A percentile compares a stretch with the other conserved stretches of the same genome.
phyloP scores from a whole-genome alignment of 2,888 invertebrate genomes.

The Frankliniella fusca region DNA sequence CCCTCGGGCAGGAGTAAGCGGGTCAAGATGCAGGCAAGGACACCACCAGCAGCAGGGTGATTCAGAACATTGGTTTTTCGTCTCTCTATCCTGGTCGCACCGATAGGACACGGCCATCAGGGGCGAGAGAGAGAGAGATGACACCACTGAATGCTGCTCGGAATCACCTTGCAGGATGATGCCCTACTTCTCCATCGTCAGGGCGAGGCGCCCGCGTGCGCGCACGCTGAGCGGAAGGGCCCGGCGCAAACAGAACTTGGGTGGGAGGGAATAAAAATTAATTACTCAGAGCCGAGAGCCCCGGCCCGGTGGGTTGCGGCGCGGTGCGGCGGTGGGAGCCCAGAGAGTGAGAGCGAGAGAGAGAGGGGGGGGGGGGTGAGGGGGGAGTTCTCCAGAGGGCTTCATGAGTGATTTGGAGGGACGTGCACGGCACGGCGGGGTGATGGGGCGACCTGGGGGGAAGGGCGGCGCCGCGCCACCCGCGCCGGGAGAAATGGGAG shows the following conservation, averaged over 20 bases:
- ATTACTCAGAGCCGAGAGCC: background rate
- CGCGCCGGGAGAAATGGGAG: background rate
- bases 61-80: no score
- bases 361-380: conserved; percentile 31
- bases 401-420: background rate
- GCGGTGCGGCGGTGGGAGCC: conserved; percentile 27
- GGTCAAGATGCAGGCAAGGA: no score
- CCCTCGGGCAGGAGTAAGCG: no score
- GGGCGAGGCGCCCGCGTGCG: no score
- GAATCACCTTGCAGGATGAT: no score
- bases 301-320: no score
- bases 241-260: conserved; percentile 4
- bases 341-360: conserved; percentile 28
- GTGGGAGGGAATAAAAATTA: conserved; percentile 1
- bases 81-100: no score
- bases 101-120: no score
- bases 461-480: background rate
- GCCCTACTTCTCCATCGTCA: no score
- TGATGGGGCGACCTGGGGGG: background rate
- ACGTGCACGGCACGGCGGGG: background rate
- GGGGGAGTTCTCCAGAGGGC: conserved; percentile 22
- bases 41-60: no score
- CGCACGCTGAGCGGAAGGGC: background rate
- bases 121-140: no score
- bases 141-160: no score